Conservation (phyloP, 2,888 invertebrate genomes). For the Athalia rosae region DNA sequence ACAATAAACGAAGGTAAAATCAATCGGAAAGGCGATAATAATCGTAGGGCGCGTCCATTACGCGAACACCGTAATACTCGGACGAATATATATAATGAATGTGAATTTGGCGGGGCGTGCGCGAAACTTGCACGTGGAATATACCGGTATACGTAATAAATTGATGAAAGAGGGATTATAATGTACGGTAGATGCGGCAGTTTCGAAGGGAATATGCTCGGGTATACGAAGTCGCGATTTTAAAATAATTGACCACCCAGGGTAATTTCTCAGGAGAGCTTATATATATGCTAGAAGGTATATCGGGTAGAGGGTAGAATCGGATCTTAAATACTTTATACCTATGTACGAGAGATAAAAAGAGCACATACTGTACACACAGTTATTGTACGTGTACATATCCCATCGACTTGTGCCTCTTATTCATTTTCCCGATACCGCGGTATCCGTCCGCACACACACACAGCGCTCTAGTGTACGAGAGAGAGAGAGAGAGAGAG, state of each 20-base stretch:
- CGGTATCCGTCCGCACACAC: no score
- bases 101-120: no score
- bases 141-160: conserved; percentile 12
- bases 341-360: background rate
- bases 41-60: no score
- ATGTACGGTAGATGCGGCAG: conserved; percentile 10
- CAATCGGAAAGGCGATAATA: no score
- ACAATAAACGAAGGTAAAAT: no score
- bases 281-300: background rate
- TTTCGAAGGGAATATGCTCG: conserved; percentile 19
- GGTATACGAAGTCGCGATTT: conserved; percentile 19
- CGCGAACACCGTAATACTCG: no score
- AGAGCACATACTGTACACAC: conserved; percentile 20
- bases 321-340: conserved; percentile 2
- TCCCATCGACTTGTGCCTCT: conserved; percentile 26
- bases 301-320: conserved; percentile 25
- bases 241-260: conserved; percentile 42
- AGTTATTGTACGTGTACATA: conserved; percentile 28
- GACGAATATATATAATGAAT: no score
- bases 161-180: background rate
- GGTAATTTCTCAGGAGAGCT: conserved; percentile 34
- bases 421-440: conserved; percentile 36
- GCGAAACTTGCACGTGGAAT: background rate
- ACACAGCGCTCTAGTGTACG: no score
- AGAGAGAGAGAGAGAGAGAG: no score